phyloP scores from a whole-genome alignment of 2,113 vertebrate species.

The Corythaixoides concolor region DNA sequence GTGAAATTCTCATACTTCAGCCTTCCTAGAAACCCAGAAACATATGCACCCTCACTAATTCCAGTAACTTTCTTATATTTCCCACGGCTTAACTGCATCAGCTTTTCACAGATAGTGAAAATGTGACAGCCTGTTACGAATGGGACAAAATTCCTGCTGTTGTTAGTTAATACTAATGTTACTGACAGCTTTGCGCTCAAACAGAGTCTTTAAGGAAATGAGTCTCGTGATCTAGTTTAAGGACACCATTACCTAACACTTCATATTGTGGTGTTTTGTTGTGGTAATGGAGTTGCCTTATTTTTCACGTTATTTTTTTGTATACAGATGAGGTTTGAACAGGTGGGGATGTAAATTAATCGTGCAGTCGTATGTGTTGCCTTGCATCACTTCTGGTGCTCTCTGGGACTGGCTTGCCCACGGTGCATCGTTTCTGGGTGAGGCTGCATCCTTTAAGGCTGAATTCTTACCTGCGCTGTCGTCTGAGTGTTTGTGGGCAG shows the following conservation, averaged over 20 bases:
- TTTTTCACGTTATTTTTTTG: background rate
- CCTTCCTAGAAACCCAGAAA: slow-evolving; percentile 62
- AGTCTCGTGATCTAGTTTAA: background rate
- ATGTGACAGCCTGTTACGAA: background rate
- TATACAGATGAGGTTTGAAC: background rate
- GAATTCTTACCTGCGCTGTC: background rate
- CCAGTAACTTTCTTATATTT: slow-evolving; percentile 24
- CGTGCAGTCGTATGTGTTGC: background rate
- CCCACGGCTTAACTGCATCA: background rate
- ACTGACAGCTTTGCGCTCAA: background rate
- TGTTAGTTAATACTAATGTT: background rate
- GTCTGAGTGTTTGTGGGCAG: background rate
- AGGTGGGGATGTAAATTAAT: background rate
- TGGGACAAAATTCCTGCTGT: background rate
- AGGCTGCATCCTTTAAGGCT: background rate
- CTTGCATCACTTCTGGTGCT: background rate
- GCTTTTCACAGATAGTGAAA: background rate
- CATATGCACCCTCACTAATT: slow-evolving; percentile 11
- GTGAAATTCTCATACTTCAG: slow-evolving; percentile 38
- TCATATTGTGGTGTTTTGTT: background rate
- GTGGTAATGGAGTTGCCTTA: background rate
- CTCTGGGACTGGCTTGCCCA: background rate
- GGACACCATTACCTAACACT: background rate
- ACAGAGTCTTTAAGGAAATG: background rate
- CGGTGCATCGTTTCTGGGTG: background rate